Percentiles rank a stretch among this genome's conserved stretches.
Evolutionary conservation across 30 jellyfish, hydroid and myxozoan genomes (phyloP).

Genomic region (Cassiopea xamachana): DNA sequence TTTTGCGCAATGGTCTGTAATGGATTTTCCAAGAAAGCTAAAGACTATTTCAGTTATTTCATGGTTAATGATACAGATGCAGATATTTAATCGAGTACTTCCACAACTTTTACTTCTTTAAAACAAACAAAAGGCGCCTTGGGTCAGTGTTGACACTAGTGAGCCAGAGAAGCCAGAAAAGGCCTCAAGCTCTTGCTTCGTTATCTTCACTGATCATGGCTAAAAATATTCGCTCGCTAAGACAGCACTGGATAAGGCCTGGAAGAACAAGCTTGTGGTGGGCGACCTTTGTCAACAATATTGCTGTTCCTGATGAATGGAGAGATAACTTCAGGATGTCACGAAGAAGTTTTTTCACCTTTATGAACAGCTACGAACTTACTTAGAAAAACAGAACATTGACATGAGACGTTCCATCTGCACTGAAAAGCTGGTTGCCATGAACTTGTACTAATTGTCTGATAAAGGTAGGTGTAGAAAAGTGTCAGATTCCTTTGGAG

Average conservation of each 20-base stretch:
- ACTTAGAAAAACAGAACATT: not conserved
- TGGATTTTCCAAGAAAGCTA: not conserved
- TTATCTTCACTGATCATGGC: not conserved
- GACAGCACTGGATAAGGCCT: conserved; percentile 2
- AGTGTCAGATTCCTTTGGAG: conserved; percentile 9
- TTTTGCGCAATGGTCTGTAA: not conserved
- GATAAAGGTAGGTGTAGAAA: conserved; percentile 27
- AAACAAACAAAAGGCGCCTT: not conserved
- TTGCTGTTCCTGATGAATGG: conserved; percentile 1
- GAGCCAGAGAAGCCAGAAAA: not conserved
- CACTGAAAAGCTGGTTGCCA: conserved; percentile 14
- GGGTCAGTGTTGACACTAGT: not conserved
- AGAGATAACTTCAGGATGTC: not conserved
- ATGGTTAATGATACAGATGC: not conserved
- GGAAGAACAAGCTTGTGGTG: not conserved
- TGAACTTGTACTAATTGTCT: conserved; percentile 14
- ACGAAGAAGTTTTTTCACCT: not conserved
- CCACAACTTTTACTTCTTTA: not conserved
- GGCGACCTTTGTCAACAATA: not conserved
- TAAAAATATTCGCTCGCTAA: not conserved
- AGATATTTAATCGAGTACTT: not conserved
- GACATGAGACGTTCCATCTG: not conserved
- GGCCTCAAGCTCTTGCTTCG: not conserved
- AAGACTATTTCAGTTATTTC: not conserved
- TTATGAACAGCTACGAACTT: not conserved